Percentiles rank a stretch among this genome's conserved stretches.
phyloP scores from a whole-genome alignment of 2,797 vertebrate genomes.

The Eurystomus glaucurus region DNA sequence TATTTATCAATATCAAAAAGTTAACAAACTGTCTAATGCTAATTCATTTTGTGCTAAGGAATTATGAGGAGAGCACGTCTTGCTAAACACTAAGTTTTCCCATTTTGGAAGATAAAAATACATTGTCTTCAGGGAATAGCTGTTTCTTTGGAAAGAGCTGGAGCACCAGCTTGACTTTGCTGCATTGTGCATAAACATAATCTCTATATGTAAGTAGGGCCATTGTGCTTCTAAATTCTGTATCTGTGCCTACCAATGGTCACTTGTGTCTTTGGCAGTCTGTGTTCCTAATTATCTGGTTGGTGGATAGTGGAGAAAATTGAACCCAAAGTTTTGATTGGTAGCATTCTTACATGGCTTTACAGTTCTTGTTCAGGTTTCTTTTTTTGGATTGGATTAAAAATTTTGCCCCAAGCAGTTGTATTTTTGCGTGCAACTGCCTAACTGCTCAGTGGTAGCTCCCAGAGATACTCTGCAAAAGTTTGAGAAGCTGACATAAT shows the following conservation, averaged over 20 bases:
- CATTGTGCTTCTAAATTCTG: background rate
- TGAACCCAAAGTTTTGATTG: background rate
- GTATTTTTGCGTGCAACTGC: background rate
- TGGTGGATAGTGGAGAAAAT: background rate
- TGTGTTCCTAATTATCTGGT: background rate
- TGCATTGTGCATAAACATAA: background rate
- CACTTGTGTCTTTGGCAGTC: background rate
- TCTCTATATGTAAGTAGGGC: background rate
- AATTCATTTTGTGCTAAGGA: background rate
- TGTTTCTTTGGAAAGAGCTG: background rate
- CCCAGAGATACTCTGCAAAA: background rate
- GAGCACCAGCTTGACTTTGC: background rate
- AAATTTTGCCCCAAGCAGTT: background rate
- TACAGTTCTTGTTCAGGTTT: background rate
- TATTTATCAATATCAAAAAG: background rate
- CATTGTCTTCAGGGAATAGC: background rate
- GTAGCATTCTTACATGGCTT: background rate
- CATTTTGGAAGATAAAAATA: background rate
- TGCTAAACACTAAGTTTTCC: background rate
- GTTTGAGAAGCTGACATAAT: background rate
- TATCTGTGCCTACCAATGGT: background rate
- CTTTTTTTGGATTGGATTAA: background rate
- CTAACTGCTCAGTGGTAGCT: background rate
- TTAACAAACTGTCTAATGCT: background rate
- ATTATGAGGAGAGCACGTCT: rapidly evolving